Base-by-base conservation (phyloP, 2,797 vertebrate species). In the Eupleurogrammus muticus region DNA sequence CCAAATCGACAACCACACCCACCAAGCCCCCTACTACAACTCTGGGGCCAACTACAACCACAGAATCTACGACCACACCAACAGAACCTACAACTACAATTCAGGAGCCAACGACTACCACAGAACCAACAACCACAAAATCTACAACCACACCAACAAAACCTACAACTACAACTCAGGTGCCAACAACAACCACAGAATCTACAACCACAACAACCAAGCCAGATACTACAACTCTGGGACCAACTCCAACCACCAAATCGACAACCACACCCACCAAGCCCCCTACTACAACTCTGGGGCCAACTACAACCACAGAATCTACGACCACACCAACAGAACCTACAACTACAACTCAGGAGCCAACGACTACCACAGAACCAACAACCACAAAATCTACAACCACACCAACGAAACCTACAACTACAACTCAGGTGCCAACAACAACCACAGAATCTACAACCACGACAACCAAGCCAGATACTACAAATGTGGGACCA, bases 371-470 rank as follows among this genome's bases (percentile, higher is more conserved):
- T n/a, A 46, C 71, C n/a, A n/a, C n/a, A n/a, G 3, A 17, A 0
- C 1, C 48, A 0, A 52, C 47, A 17, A 6, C 16, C 19, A 46
- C 71, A 20, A 14, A 16, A 16, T 4, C 24, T 24, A 20, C 24
- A 4, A 24, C 24, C 12, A 4, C 9, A 2, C 1, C 59, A 10
- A 28, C 44, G 4, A 8, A 2, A 62, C 14, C 46, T 23, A 5
- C 64, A 10, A 38, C 40, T 4, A 72, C 60, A n/a, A 23, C 48
- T 20, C 2, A 2, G 9, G 0, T 0, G 16, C 13, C 57, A 36
- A 24, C 58, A 0, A 74, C 70, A 14, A 70, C 70, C 8, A 53
- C 64, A 42, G 9, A 9, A 59, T 5, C 60, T 11, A 58, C 54
- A 17, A 54, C 56, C 14, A 13, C 38, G 32, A 2, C 53, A 32